phyloP scores from a whole-genome alignment of 2,113 vertebrate genomes.

The Pholis gunnellus region DNA sequence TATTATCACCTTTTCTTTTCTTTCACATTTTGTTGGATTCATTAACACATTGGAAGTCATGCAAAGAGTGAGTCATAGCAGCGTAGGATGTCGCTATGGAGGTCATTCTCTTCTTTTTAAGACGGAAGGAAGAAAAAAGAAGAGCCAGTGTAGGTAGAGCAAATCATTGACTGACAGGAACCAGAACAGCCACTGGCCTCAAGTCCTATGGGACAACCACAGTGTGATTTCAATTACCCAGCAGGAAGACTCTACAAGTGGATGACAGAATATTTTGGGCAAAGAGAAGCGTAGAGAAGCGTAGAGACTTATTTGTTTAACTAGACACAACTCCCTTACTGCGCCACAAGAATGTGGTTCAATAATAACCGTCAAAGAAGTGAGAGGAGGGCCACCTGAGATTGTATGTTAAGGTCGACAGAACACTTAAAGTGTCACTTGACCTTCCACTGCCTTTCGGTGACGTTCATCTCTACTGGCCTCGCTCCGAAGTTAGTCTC shows the following conservation, averaged over 20 bases:
- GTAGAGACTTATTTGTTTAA: slow-evolving; percentile 35
- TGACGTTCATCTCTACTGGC: slow-evolving; percentile 24
- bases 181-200: slow-evolving; percentile 71
- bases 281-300: slow-evolving; percentile 39
- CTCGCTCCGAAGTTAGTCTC: neutral
- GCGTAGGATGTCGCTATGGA: slow-evolving; percentile 20
- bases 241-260: slow-evolving; percentile 45
- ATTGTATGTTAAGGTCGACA: neutral
- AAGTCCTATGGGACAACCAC: slow-evolving; percentile 74
- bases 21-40: slow-evolving; percentile 58
- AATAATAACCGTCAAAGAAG: neutral
- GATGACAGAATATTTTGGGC: slow-evolving; percentile 48
- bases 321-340: neutral
- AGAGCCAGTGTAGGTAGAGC: slow-evolving; percentile 32
- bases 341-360: slow-evolving; percentile 1
- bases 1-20: slow-evolving; percentile 31
- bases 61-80: slow-evolving; percentile 45
- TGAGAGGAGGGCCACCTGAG: neutral
- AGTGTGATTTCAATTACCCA: slow-evolving; percentile 76
- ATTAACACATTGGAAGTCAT: slow-evolving; percentile 53
- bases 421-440: slow-evolving; percentile 8
- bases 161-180: slow-evolving; percentile 71
- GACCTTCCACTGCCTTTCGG: slow-evolving; percentile 16
- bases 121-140: slow-evolving; percentile 36
- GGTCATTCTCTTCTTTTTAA: slow-evolving; percentile 46